phyloP scores from a whole-genome alignment of 2,888 invertebrate species.

The Lithophane socia region DNA sequence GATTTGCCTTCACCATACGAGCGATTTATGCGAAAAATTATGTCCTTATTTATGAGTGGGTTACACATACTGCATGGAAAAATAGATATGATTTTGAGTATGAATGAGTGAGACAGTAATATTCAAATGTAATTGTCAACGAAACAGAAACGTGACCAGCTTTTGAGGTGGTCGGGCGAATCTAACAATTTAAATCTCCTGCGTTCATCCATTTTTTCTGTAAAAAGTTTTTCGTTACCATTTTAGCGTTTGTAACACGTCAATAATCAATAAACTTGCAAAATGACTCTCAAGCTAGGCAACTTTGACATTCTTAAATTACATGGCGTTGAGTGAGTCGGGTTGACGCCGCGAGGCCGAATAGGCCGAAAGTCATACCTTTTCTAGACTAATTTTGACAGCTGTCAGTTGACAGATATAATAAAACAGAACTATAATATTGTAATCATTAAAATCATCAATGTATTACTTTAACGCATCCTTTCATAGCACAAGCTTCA shows the following conservation, averaged over 20 bases:
- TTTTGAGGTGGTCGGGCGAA: not conserved
- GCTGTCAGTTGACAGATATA: not conserved
- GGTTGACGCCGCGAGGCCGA: too few species aligned
- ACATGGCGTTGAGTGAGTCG: too few species aligned
- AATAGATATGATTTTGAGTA: not conserved
- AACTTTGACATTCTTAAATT: too few species aligned
- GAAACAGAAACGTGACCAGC: not conserved
- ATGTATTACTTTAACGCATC: too few species aligned
- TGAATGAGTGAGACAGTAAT: not conserved
- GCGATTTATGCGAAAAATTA: not conserved
- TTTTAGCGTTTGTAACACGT: too few species aligned
- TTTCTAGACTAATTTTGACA: too few species aligned
- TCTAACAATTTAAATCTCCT: not conserved
- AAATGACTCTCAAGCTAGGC: too few species aligned
- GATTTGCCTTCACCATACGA: not conserved
- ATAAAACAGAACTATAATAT: not conserved
- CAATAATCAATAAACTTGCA: too few species aligned
- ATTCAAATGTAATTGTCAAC: not conserved
- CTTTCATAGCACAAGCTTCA: not conserved
- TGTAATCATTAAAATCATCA: not conserved
- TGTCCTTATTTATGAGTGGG: not conserved
- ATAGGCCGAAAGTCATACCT: too few species aligned
- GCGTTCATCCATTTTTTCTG: not conserved
- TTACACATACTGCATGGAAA: not conserved
- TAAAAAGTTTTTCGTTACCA: not conserved